Conservation (phyloP, 2,797 vertebrate species). For the Calcarius lapponicus region DNA sequence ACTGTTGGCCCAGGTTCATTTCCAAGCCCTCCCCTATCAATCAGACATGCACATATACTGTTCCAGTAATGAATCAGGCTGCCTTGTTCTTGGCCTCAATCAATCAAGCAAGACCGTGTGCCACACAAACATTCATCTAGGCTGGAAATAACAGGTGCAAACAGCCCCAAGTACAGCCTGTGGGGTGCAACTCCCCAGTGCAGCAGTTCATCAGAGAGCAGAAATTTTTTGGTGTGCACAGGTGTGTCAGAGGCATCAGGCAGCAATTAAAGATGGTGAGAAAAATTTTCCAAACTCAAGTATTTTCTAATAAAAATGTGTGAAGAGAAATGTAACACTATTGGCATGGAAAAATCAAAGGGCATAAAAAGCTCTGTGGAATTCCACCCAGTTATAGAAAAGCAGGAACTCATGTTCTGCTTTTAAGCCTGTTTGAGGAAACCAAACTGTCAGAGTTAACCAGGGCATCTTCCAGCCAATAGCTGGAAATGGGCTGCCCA, state of each 20-base stretch:
- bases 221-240: background rate
- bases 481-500: background rate
- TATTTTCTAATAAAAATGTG: background rate
- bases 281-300: background rate
- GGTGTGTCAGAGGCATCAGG: background rate
- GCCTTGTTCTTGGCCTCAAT: conserved; percentile 22
- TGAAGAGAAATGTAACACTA: background rate
- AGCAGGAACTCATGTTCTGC: background rate
- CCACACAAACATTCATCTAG: background rate
- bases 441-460: background rate
- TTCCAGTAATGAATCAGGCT: conserved; percentile 35
- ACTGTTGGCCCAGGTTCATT: background rate
- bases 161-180: background rate
- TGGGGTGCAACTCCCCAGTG: background rate
- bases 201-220: background rate
- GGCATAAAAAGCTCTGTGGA: background rate
- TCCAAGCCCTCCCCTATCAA: conserved; percentile 19
- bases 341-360: background rate
- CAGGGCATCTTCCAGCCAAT: background rate
- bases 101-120: conserved; percentile 21
- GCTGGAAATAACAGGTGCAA: background rate
- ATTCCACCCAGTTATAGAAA: background rate
- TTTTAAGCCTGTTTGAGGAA: background rate
- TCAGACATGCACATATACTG: background rate
- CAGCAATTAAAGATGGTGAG: background rate